phyloP scores from a whole-genome alignment of 2,888 invertebrate genomes.

The Drosophila mimetica region DNA sequence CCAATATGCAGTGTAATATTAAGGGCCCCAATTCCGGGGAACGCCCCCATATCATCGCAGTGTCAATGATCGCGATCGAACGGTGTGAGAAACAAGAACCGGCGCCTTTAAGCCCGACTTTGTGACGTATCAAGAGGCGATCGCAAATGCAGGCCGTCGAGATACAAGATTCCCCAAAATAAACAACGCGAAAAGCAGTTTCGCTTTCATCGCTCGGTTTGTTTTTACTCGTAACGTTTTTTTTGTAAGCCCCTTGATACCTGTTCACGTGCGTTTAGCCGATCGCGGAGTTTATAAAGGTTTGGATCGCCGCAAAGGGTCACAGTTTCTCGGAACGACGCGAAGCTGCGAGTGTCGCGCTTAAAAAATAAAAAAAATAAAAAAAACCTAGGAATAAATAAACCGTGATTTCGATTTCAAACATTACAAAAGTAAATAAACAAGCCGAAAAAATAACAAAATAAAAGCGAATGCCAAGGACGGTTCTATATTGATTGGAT shows the following conservation, averaged over 20 bases:
- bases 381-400: conserved; percentile 35
- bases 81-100: conserved; percentile 44
- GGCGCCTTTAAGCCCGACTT: conserved; percentile 27
- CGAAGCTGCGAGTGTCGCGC: conserved; percentile 56
- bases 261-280: conserved; percentile 70
- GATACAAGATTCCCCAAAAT: conserved; percentile 33
- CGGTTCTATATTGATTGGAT: conserved; percentile 37
- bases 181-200: conserved; percentile 36
- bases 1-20: neutral
- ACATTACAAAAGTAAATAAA: conserved; percentile 20
- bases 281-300: conserved; percentile 73
- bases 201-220: conserved; percentile 40
- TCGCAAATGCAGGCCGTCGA: conserved; percentile 17
- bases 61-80: conserved; percentile 64
- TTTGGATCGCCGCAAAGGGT: conserved; percentile 61
- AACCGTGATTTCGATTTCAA: conserved; percentile 34
- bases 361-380: conserved; percentile 46
- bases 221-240: conserved; percentile 11
- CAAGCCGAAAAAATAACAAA: conserved; percentile 1
- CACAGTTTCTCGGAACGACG: conserved; percentile 70
- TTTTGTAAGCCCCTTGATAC: conserved; percentile 46
- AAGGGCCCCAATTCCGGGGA: conserved; percentile 10
- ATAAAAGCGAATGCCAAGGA: conserved; percentile 16
- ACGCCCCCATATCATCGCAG: conserved; percentile 46
- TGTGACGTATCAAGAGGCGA: conserved; percentile 33